Percentiles rank a stretch among this genome's conserved stretches.
These are phyloP conservation scores for Macrostomum lignano DNA, from an alignment of 1,140 invertebrate species.

Conservation along the genomic window DNA sequence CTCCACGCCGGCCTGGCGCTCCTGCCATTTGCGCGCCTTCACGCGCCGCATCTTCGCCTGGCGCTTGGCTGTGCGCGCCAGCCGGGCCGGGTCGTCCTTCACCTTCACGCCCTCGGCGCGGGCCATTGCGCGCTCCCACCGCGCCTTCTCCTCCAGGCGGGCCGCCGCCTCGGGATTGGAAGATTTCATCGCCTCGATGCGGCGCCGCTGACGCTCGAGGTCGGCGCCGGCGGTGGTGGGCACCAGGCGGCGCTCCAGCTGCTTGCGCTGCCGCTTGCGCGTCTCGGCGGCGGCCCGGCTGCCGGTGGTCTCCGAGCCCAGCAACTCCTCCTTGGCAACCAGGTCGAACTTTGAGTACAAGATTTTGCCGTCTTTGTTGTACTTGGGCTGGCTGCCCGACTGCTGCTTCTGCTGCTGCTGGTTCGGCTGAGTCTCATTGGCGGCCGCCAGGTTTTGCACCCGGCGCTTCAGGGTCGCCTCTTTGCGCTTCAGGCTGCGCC, in stretches of 20 bases:
- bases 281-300: too few species aligned
- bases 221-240: too few species aligned
- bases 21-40: constrained; percentile 44
- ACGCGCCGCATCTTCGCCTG: constrained; percentile 39
- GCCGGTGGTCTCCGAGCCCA: too few species aligned
- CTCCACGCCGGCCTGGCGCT: constrained; percentile 35
- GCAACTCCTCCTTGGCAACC: too few species aligned
- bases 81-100: constrained; percentile 42
- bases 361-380: constrained; percentile 45
- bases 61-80: constrained; percentile 48
- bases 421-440: constrained; percentile 40
- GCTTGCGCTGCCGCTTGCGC: too few species aligned
- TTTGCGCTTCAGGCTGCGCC: constrained; percentile 12
- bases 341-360: constrained; percentile 58
- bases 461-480: constrained; percentile 12
- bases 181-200: constrained; percentile 14
- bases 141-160: constrained; percentile 33
- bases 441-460: constrained; percentile 8
- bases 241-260: too few species aligned
- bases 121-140: constrained; percentile 42
- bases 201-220: too few species aligned
- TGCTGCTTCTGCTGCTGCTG: too few species aligned
- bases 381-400: too few species aligned
- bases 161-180: constrained; percentile 35
- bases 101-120: constrained; percentile 49